Percentiles rank a stretch among this genome's conserved stretches.
Evolutionary conservation across 92 coral and sea anemone species (phyloP).

Genomic region (Porites cylindrica): DNA sequence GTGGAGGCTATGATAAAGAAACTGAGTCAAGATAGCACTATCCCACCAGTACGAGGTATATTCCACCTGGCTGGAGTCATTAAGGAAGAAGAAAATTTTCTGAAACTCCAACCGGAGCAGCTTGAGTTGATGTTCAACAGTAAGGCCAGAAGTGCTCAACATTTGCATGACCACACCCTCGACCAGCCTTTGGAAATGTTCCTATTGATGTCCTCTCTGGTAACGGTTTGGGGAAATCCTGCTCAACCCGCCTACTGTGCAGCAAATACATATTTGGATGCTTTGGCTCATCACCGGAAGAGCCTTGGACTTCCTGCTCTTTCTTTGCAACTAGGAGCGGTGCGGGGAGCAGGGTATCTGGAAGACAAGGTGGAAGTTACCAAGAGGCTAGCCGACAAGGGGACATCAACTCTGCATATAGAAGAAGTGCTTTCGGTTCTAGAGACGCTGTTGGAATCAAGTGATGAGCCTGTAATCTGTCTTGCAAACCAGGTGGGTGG

Average conservation of each 20-base stretch:
- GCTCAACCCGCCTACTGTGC: slow-evolving; percentile 68
- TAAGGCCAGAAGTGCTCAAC: slow-evolving; percentile 31
- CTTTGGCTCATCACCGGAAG: slow-evolving; percentile 52
- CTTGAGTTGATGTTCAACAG: slow-evolving; percentile 2
- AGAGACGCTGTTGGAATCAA: neutral
- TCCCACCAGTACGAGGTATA: slow-evolving; percentile 45
- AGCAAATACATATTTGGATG: slow-evolving; percentile 62
- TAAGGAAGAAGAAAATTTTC: neutral
- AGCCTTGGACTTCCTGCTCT: slow-evolving; percentile 70
- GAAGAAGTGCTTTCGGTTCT: neutral
- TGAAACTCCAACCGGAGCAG: slow-evolving; percentile 7
- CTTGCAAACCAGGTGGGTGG: slow-evolving; percentile 2
- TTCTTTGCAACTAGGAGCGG: slow-evolving; percentile 70
- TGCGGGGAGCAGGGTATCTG: slow-evolving; percentile 65
- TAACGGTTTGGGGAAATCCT: slow-evolving; percentile 48
- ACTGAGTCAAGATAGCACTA: slow-evolving; percentile 38
- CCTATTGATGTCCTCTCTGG: slow-evolving; percentile 61
- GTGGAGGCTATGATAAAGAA: slow-evolving; percentile 39
- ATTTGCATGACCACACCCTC: slow-evolving; percentile 63
- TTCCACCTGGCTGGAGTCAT: slow-evolving; percentile 25
- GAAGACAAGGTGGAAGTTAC: slow-evolving; percentile 43
- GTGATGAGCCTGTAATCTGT: neutral
- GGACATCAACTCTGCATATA: slow-evolving; percentile 1
- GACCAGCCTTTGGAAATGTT: slow-evolving; percentile 66
- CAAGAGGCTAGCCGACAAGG: slow-evolving; percentile 23